Base-by-base conservation (phyloP, 2,113 vertebrate species). In the Oreochromis niloticus region DNA sequence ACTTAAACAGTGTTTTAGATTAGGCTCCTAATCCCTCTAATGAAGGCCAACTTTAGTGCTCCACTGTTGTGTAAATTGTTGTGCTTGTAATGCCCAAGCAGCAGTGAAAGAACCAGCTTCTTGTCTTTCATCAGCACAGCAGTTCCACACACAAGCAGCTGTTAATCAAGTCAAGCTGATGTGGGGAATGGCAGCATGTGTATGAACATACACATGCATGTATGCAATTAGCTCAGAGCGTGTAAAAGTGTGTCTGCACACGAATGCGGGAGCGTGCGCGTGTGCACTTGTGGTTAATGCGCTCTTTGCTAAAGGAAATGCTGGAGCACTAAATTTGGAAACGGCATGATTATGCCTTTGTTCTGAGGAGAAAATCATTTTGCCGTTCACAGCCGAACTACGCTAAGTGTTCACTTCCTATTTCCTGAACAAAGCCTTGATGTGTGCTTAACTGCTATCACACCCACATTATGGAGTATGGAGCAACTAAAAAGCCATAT, bases 21-120 rank as follows among this genome's bases (percentile, higher is more conserved):
- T 93, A 93, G 87, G 34, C 83, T 89, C 87, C 85, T 95, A 95
- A 96, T 96, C 91, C 91, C 85, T 68, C 86, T 93, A 94, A 95
- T 89, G 92, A 95, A 93, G 91, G 87, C 92, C 90, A 94, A 94
- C 82, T 84, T 89, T 85, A 75, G 88, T 50, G 85, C 85, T 85
- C 52, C 66, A 80, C 61, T 93, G 91, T 93, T 95, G 92, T 92
- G 90, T 94, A 95, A 95, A 95, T 92, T 83, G 78, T 83, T 36
- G 48, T 46, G 80, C 90, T 81, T 89, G 88, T 90, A 88, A 90
- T 89, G 81, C 75, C 87, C 54, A 24, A 55, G 66, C 59, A 7
- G 86, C 80, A 81, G 85, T 83, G 94, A 93, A 88, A 89, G 93
- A 89, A 88, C 59, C 87, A 85, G 87, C 91, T 93, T 46, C 90